Evolutionary conservation across 64 coral and sea anemone species (phyloP).

Genomic region (Catalaphyllia jardinei): DNA sequence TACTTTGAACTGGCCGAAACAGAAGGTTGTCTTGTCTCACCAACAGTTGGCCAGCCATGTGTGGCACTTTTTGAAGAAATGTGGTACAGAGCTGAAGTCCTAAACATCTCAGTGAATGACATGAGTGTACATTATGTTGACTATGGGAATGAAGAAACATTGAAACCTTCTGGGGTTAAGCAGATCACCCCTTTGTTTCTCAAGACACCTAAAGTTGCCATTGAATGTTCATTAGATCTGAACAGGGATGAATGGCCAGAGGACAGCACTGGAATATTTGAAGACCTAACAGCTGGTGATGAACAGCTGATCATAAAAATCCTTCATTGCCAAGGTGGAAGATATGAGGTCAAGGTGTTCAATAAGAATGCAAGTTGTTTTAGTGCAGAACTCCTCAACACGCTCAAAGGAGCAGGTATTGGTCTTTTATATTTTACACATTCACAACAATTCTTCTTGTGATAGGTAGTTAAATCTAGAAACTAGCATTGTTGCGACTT

Average conservation of each 20-base stretch:
- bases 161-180: constrained; percentile 53
- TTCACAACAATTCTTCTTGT: background rate
- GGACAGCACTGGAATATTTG: constrained; percentile 44
- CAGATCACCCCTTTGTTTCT: constrained; percentile 44
- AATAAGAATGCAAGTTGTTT: constrained; percentile 35
- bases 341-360: constrained; percentile 68
- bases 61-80: constrained; percentile 68
- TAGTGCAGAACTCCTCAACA: constrained; percentile 44
- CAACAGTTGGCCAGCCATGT: constrained; percentile 72
- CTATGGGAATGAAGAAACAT: constrained; percentile 77
- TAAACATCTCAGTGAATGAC: constrained; percentile 34
- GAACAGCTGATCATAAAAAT: constrained; percentile 41
- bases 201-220: constrained; percentile 31
- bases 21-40: constrained; percentile 67
- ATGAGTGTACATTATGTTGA: constrained; percentile 72
- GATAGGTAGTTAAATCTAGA: too few relatives aligned
- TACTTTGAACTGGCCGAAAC: constrained; percentile 63
- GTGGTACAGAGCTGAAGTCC: constrained; percentile 78
- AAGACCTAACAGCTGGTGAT: constrained; percentile 35
- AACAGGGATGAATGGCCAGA: constrained; percentile 58
- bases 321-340: constrained; percentile 20
- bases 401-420: constrained; percentile 2
- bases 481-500: too few relatives aligned
- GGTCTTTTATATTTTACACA: background rate
- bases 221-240: constrained; percentile 71